Percentiles rank a stretch among this genome's conserved stretches.
phyloP scores from a whole-genome alignment of 2,797 vertebrate genomes.

The Gastrophryne carolinensis region DNA sequence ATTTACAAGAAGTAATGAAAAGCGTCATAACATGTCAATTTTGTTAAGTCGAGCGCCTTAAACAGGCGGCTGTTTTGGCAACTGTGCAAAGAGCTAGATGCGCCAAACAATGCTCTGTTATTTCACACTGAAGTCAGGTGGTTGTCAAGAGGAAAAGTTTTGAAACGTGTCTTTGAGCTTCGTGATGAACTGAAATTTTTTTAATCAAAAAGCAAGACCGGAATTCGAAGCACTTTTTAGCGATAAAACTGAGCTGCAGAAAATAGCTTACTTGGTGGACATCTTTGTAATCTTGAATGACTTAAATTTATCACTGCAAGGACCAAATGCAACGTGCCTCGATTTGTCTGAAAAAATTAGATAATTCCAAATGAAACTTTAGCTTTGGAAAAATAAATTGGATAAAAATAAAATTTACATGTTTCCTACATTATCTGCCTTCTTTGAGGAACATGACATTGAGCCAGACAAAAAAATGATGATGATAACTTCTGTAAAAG shows the following conservation, averaged over 20 bases:
- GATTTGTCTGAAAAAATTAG: no score
- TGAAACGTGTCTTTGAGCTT: background rate
- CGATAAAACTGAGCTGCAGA: slow-evolving; percentile 26
- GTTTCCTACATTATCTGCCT: slow-evolving; percentile 19
- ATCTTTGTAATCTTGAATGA: no score
- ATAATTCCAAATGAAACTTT: no score
- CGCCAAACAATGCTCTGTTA: background rate
- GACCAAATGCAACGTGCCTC: slow-evolving; percentile 22
- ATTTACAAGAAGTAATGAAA: no score
- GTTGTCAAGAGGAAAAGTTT: slow-evolving; percentile 22
- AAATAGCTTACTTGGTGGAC: slow-evolving; percentile 48
- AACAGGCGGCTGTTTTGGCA: background rate
- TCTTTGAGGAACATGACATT: slow-evolving; percentile 1
- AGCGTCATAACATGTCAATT: background rate
- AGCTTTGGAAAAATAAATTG: slow-evolving; percentile 42
- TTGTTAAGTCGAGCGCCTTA: slow-evolving; percentile 1
- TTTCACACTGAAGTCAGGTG: slow-evolving; percentile 29
- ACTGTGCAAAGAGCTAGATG: slow-evolving; percentile 1
- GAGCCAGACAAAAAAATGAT: slow-evolving; percentile 25
- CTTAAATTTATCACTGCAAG: background rate
- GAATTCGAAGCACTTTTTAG: slow-evolving; percentile 35
- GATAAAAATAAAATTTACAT: slow-evolving; percentile 40
- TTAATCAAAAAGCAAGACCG: slow-evolving; percentile 31
- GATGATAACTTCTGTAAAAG: slow-evolving; percentile 24
- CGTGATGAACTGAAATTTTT: slow-evolving; percentile 36